These are phyloP conservation scores for Pangasius djambal DNA, from an alignment of 2,797 vertebrate species.

Conservation along the genomic window DNA sequence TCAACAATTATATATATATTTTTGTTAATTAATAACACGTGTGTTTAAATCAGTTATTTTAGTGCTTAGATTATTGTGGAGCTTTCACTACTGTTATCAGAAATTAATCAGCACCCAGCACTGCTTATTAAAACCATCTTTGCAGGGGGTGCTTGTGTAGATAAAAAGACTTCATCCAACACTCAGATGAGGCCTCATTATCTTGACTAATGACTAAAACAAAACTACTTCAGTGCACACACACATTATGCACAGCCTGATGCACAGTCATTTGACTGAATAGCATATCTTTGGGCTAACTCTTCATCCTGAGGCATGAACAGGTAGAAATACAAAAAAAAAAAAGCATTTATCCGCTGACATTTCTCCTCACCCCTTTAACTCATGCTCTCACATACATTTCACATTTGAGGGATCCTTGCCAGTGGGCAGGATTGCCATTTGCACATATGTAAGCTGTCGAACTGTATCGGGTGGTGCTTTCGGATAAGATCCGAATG, in stretches of 20 bases:
- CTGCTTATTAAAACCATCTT: background rate
- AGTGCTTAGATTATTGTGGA: background rate
- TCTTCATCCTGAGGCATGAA: conserved; percentile 35
- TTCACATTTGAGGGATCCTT: conserved; percentile 40
- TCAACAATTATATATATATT: too few species aligned
- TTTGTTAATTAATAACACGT: too few species aligned
- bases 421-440: conserved; percentile 49
- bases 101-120: background rate
- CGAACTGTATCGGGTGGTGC: conserved; percentile 44
- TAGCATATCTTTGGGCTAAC: conserved; percentile 24
- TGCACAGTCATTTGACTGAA: conserved; percentile 14
- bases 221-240: conserved; percentile 19
- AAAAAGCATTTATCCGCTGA: conserved; percentile 44
- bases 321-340: conserved; percentile 26
- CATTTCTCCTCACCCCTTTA: conserved; percentile 54
- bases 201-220: conserved; percentile 11
- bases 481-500: conserved; percentile 49
- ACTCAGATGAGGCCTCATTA: background rate
- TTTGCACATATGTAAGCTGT: conserved; percentile 60
- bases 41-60: background rate
- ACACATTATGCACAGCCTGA: conserved; percentile 4
- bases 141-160: background rate
- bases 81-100: background rate
- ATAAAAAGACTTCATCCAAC: background rate
- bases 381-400: conserved; percentile 31